Percentiles rank a stretch among this genome's conserved stretches.
Evolutionary conservation across 2,888 invertebrate genomes (phyloP).

Genomic region (Crocallis elinguaria): DNA sequence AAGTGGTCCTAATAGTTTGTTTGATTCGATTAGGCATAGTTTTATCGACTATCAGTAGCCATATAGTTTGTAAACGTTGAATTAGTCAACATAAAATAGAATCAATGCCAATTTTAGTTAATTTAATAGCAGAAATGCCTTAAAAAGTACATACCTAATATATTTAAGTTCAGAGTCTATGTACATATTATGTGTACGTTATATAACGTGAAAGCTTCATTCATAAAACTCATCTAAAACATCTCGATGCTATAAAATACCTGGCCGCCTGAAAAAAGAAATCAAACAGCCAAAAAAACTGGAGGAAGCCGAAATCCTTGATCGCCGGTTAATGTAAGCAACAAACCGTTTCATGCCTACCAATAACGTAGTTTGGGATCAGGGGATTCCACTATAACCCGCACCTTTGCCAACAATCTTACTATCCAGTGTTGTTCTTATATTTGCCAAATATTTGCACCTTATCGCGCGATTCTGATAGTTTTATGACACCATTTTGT

Average conservation of each 20-base stretch:
- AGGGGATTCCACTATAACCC: constrained; percentile 53
- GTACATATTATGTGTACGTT: not conserved
- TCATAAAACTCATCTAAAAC: not conserved
- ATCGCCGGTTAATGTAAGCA: constrained; percentile 31
- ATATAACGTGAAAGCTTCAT: not conserved
- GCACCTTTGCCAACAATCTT: constrained; percentile 70
- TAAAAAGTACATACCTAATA: not conserved
- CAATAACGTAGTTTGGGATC: constrained; percentile 25
- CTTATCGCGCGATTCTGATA: constrained; percentile 68
- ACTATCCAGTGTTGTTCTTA: constrained; percentile 73
- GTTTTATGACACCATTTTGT: constrained; percentile 64
- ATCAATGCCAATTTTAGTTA: not conserved
- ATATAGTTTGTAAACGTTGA: constrained; percentile 28
- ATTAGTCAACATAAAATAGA: constrained; percentile 16
- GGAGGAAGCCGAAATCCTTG: constrained; percentile 12
- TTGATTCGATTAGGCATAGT: constrained; percentile 71
- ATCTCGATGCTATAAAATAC: not conserved
- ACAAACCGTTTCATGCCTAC: constrained; percentile 21
- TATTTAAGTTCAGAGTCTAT: not conserved
- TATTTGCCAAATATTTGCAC: constrained; percentile 78
- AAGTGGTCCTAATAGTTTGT: constrained; percentile 79
- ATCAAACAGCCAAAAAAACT: constrained; percentile 8
- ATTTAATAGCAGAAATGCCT: not conserved
- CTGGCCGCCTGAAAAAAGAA: not conserved
- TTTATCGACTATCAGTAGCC: constrained; percentile 49